Evolutionary conservation across 2,888 invertebrate species (phyloP), one percentile per base, ranked within the genome.

Genomic region (Heliconius sara): DNA sequence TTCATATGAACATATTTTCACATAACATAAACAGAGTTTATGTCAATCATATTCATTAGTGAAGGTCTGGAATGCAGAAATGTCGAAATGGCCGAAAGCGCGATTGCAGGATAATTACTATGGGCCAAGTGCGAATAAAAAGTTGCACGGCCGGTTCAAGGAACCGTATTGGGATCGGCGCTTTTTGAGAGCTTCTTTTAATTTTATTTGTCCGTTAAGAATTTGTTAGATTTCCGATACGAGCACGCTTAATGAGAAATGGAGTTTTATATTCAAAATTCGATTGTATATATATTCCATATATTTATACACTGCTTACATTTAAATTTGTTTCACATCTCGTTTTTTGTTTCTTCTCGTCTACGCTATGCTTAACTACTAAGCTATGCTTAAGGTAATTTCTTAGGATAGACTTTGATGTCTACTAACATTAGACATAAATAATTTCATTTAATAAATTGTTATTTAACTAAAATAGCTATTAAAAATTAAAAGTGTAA

Each of bases 11-110:
- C n/a, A 43, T 63, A 63, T 65, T 75, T 65, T 65, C 47, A 75
- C 47, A 75, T 27, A 27, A 65, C 43, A 66, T 75, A 75, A 66
- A 65, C 47, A 66, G 75, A 89, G 86, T 39, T 39, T 83, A 84
- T 88, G 89, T 88, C 88, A 87, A 86, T 88, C 85, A 82, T 83
- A 84, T 83, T 86, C 83, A 84, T 84, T 81, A 83, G 82, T 76
- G 83, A 78, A 80, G 80, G 81, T 77, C 79, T 68, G 83, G 74
- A 79, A 82, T 80, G 76, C 70, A 79, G 83, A 84, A 82, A 84
- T 83, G 83, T 80, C 78, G 78, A 85, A 83, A 83, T 84, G 81
- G 83, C 83, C 83, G 83, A 83, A 80, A 81, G 79, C 80, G 81
- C 79, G 83, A 77, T 77, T 79, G 68, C 74, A 43, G 68, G 74